phyloP scores from a whole-genome alignment of 2,113 vertebrate species.

The Fulmarus glacialis region DNA sequence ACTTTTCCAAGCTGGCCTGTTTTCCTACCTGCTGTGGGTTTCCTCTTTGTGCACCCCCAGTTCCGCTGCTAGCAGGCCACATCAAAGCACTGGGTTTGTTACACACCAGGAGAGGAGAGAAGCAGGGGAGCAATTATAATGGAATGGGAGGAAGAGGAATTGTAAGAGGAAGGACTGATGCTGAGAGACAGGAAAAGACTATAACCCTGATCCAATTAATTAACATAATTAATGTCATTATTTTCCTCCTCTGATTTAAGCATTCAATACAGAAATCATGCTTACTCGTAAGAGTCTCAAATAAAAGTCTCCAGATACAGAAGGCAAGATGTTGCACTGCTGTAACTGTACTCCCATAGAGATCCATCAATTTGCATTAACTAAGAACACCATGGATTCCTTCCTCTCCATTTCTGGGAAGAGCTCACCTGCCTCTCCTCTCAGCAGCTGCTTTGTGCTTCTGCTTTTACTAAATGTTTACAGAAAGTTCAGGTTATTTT shows the following conservation, averaged over 20 bases:
- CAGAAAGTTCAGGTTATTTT: not conserved
- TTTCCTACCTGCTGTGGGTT: not conserved
- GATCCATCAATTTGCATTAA: not conserved
- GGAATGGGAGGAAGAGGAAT: slow-evolving; percentile 50
- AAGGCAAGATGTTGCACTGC: not conserved
- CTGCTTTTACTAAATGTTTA: not conserved
- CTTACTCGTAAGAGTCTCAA: not conserved
- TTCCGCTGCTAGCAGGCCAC: not conserved
- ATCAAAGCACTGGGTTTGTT: not conserved
- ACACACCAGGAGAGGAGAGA: not conserved
- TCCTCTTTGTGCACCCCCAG: not conserved
- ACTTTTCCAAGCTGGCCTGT: not conserved
- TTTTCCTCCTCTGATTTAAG: slow-evolving; percentile 61
- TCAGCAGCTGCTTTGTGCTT: not conserved
- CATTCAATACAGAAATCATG: slow-evolving; percentile 50
- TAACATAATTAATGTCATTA: slow-evolving; percentile 61
- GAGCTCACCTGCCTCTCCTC: not conserved
- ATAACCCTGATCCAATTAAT: slow-evolving; percentile 50
- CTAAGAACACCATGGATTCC: not conserved
- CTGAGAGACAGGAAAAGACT: slow-evolving; percentile 59
- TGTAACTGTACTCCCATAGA: not conserved
- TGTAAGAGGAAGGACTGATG: slow-evolving; percentile 56
- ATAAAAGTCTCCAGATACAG: slow-evolving; percentile 42
- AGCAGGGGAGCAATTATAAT: slow-evolving; percentile 23
- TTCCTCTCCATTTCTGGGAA: not conserved